Evolutionary conservation across 92 coral and sea anemone genomes (phyloP), one percentile per base, ranked within the genome.

Genomic region (Umimayanthus kanabou): DNA sequence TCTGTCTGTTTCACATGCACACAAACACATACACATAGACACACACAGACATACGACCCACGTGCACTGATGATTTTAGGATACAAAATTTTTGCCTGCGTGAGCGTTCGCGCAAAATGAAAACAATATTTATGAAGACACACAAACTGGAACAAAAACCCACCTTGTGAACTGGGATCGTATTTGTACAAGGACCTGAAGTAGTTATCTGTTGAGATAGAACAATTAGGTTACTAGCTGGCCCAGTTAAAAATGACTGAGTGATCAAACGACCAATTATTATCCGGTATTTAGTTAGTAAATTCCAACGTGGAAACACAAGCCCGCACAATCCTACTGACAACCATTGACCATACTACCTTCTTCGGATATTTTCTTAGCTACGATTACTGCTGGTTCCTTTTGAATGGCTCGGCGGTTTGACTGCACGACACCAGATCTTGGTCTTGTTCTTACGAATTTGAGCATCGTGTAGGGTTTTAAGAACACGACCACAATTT

Each of bases 161-260:
- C 80, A 97, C 99, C 99, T 87, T 90, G 84, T 28, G 98, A 92
- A 30, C 93, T 89, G 23, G 99, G 97, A 87, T 95, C 98, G 49
- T 97, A 95, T 70, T 98, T 90, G 91, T 95, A 95, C 84, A 97
- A 84, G 13, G 98, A 95, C 84, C 94, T 90, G 89, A 97, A 92
- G 93, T 97, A 94, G 92, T 92, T 97, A 89, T 97, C 99, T 97
- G 92, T 90, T 85, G 73, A 69, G 71, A 55, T 47, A 77, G 87
- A 88, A 88, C 79, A 83, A 89, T 28, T 9, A 80, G 33, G 39
- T 53, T 53, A 15, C 37, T 13, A 9, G 37, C 22, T 43, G 61
- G 39, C 22, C 29, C 64, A 16, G 65, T 65, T 28, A 81, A 82
- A 4, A 33, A 33, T 33, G 37, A 4, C 65, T 80, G 33, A 57